Evolutionary conservation across 1,140 invertebrate species (phyloP), one percentile per base, ranked within the genome.

Genomic region (Drosophila nigrodunni): DNA sequence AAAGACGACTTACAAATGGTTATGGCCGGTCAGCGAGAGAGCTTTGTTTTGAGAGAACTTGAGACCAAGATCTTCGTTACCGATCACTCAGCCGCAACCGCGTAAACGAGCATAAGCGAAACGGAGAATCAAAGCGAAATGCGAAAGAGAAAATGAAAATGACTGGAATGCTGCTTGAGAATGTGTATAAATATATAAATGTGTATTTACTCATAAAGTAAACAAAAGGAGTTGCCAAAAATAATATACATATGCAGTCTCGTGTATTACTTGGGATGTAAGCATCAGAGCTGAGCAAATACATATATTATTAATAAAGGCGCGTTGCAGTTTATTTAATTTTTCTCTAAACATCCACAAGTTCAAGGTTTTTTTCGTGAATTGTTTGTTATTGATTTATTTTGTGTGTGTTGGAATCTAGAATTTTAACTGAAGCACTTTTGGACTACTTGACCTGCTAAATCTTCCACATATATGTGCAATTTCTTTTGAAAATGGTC

Each of bases 1-100:
- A 50, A 59, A 66, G 58, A 59, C 64, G 41, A 83, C 52, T 77
- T 80, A 80, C 75, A 82, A 87, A 88, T 88, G 88, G 65, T 80
- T 65, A 61, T 61, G 61, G 60, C 62, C 47, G 68, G 68, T 59
- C 46, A 71, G 52, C 43, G 46, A 58, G 46, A 58, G 66, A 69
- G 69, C 58, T 74, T 46, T 61, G 55, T 39, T 47, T 54, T 41
- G 13, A 57, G 60, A 75, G 60, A 76, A 66, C 25, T 54, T 65
- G 37, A 76, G 68, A 57, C 37, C 44, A 21, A 55, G 69, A 76
- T 71, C 67, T 71, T 70, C 35, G 13, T 50, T 49, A 58, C 60
- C 35, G 62, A 41, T 67, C 73, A 64, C 7, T 37, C 21, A 65
- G 60, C 46, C 37, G 59, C 39, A 67, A 60, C 54, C 15, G 1